Conservation (phyloP, 2,888 invertebrate species). For the Ophion ventricosus region DNA sequence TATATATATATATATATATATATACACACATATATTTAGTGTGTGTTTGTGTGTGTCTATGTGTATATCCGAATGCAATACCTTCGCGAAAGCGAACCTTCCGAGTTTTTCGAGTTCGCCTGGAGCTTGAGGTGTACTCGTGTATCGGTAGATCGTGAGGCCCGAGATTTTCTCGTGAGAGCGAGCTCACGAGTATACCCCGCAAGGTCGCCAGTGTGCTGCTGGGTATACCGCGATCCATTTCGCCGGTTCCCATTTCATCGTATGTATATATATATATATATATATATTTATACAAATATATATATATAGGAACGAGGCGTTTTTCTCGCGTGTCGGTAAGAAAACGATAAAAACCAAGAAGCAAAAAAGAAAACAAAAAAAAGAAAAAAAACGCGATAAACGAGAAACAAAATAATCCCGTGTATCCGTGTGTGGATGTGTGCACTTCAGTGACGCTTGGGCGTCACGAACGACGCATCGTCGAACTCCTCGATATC, state of each 20-base stretch:
- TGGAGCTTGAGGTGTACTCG: conserved; percentile 73
- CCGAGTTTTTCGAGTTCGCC: conserved; percentile 71
- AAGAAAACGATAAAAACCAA: neutral
- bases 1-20: too few relatives aligned
- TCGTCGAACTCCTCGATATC: neutral
- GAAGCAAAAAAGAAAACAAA: too few relatives aligned
- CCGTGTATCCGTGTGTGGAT: neutral
- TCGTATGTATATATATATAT: conserved; percentile 19
- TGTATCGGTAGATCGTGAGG: conserved; percentile 82
- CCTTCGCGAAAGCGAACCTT: conserved; percentile 81
- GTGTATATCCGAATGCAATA: conserved; percentile 44
- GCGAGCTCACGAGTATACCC: conserved; percentile 85
- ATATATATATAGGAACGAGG: neutral
- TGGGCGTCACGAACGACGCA: neutral
- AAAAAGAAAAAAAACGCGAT: neutral
- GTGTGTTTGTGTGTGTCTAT: too few relatives aligned
- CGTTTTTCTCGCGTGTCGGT: neutral
- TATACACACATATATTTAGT: neutral
- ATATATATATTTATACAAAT: neutral
- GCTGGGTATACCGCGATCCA: conserved; percentile 83
- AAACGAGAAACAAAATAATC: neutral
- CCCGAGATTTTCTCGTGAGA: conserved; percentile 85
- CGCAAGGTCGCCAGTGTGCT: conserved; percentile 85
- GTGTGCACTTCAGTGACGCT: neutral
- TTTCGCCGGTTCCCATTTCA: conserved; percentile 72